Conservation (phyloP, 2,888 invertebrate species). For the Rhogogaster chlorosoma region DNA sequence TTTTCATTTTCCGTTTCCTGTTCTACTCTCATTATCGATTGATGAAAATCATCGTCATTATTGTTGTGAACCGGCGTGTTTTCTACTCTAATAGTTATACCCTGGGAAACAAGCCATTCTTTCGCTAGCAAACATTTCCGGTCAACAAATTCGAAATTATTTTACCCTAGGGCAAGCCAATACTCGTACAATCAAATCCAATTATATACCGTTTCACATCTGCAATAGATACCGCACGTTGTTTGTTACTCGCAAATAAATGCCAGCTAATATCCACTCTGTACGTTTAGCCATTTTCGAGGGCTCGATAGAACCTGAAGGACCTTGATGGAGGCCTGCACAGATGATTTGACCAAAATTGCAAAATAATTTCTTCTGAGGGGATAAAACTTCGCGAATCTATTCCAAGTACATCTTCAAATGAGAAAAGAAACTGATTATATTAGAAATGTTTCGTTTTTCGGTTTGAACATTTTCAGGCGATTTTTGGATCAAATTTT, state of each 20-base stretch:
- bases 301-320: not conserved
- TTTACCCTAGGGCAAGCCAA: not conserved
- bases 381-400: no score
- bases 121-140: not conserved
- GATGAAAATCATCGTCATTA: not conserved
- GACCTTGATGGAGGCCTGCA: not conserved
- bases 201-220: not conserved
- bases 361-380: no score
- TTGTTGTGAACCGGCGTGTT: not conserved
- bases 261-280: not conserved
- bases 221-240: not conserved
- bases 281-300: not conserved
- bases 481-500: no score
- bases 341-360: no score
- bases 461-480: no score
- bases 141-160: conserved; percentile 22
- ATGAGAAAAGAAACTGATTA: no score
- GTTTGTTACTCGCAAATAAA: not conserved
- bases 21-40: not conserved
- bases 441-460: no score
- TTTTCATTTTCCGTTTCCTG: not conserved
- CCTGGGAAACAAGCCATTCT: not conserved
- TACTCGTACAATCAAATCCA: conserved; percentile 2
- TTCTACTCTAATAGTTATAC: not conserved
- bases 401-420: no score